These are phyloP conservation scores for Yponomeuta plumbellus DNA, from an alignment of 2,888 invertebrate genomes.

Conservation along the genomic window DNA sequence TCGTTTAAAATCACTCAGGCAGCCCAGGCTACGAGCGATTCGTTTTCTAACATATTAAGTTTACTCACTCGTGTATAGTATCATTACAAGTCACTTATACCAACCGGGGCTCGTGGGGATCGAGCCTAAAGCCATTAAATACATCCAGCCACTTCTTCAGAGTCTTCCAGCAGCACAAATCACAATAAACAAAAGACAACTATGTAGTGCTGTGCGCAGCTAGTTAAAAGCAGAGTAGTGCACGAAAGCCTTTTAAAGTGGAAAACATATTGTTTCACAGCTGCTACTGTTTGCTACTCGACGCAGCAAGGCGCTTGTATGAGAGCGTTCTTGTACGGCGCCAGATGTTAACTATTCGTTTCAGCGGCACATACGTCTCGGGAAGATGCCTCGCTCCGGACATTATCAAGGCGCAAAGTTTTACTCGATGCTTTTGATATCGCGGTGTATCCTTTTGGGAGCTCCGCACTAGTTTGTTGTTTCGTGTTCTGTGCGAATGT, in stretches of 20 bases:
- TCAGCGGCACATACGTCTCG: constrained; percentile 7
- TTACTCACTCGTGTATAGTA: too few species aligned
- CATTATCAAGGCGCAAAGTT: constrained; percentile 7
- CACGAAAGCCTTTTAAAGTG: constrained; percentile 18
- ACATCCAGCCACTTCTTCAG: too few species aligned
- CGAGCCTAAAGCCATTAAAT: too few species aligned
- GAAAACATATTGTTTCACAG: constrained; percentile 22
- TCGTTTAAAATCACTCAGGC: too few species aligned
- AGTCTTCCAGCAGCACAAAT: too few species aligned
- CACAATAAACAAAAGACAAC: neutral
- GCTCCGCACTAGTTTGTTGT: neutral
- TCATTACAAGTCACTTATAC: too few species aligned
- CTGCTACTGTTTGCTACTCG: constrained; percentile 19
- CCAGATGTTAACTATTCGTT: constrained; percentile 19
- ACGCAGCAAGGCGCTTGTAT: constrained; percentile 15
- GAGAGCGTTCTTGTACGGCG: constrained; percentile 4
- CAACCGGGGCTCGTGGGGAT: too few species aligned
- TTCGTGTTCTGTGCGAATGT: neutral
- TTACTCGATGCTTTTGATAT: constrained; percentile 5
- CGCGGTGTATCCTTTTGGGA: neutral
- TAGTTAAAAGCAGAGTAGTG: constrained; percentile 13
- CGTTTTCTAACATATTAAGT: too few species aligned
- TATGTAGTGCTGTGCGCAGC: neutral
- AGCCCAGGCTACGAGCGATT: too few species aligned
- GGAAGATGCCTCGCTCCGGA: constrained; percentile 8